Percentiles rank a stretch among this genome's conserved stretches.
phyloP scores from a whole-genome alignment of 1,140 invertebrate species.

The Dendrolimus punctatus region DNA sequence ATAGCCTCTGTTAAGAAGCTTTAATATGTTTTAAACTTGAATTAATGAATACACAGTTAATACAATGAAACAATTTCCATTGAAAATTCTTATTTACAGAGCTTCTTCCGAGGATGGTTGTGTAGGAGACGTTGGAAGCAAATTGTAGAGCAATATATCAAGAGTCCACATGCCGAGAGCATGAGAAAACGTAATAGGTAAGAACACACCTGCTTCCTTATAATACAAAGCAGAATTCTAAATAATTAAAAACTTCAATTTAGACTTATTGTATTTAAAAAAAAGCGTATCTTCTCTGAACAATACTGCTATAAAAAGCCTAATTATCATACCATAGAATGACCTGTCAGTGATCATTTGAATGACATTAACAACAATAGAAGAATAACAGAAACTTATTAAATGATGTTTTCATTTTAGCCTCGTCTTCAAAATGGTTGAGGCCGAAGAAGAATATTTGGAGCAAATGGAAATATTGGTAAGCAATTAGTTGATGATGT shows the following conservation, averaged over 20 bases:
- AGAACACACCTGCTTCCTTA: neutral
- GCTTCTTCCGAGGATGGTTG: slow-evolving; percentile 95
- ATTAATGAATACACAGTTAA: too few species aligned
- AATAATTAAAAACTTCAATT: too few species aligned
- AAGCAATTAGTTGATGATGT: slow-evolving; percentile 7
- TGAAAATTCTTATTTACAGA: slow-evolving; percentile 71
- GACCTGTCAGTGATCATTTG: neutral
- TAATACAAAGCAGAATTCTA: too few species aligned
- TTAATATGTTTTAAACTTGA: too few species aligned
- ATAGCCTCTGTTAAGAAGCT: too few species aligned
- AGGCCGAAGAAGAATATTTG: slow-evolving; percentile 93
- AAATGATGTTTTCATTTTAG: slow-evolving; percentile 56
- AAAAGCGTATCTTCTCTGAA: too few species aligned
- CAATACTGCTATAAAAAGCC: too few species aligned
- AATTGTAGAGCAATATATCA: slow-evolving; percentile 96
- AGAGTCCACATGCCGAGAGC: slow-evolving; percentile 94
- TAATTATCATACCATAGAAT: too few species aligned
- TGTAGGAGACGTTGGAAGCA: slow-evolving; percentile 96
- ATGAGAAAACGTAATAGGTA: slow-evolving; percentile 94
- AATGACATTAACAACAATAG: neutral
- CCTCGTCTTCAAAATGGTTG: slow-evolving; percentile 94
- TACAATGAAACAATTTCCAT: too few species aligned
- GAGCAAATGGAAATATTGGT: slow-evolving; percentile 88
- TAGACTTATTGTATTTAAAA: too few species aligned
- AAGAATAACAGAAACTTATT: neutral